These are phyloP conservation scores for Papilio machaon DNA, from an alignment of 1,140 invertebrate genomes.

Conservation along the genomic window DNA sequence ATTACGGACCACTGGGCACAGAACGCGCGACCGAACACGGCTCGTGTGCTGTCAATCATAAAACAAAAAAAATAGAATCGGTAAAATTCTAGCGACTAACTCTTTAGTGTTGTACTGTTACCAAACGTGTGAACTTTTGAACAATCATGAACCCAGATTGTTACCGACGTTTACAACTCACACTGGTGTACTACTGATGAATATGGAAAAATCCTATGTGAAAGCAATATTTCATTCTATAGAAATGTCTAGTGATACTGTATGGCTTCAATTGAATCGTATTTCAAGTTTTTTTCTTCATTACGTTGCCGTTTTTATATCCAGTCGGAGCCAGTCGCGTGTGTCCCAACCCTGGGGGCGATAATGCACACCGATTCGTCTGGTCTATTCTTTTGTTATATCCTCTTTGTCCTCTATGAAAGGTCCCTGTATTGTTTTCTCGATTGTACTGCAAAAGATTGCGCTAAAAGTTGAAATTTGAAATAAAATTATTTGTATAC, in stretches of 20 bases:
- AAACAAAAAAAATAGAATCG: conserved; percentile 68
- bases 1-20: conserved; percentile 71
- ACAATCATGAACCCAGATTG: conserved; percentile 49
- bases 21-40: conserved; percentile 76
- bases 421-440: conserved; percentile 77
- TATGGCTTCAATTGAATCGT: conserved; percentile 48
- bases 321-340: conserved; percentile 54
- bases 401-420: conserved; percentile 73
- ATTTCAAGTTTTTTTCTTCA: conserved; percentile 51
- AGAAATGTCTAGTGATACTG: conserved; percentile 45
- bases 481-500: conserved; percentile 73
- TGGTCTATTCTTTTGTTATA: conserved; percentile 75
- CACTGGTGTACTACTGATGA: neutral
- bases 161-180: conserved; percentile 33
- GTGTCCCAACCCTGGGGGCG: conserved; percentile 56
- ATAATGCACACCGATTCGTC: conserved; percentile 73
- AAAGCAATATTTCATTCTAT: conserved; percentile 50
- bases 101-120: conserved; percentile 61
- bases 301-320: conserved; percentile 55
- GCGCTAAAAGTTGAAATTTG: conserved; percentile 76
- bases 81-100: conserved; percentile 72
- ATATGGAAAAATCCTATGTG: conserved; percentile 46
- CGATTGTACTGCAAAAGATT: conserved; percentile 68
- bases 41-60: conserved; percentile 81
- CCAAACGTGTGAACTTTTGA: conserved; percentile 57